These are phyloP conservation scores for Oscheius sp. DNA, from an alignment of 2,888 invertebrate genomes.

Conservation along the genomic window DNA sequence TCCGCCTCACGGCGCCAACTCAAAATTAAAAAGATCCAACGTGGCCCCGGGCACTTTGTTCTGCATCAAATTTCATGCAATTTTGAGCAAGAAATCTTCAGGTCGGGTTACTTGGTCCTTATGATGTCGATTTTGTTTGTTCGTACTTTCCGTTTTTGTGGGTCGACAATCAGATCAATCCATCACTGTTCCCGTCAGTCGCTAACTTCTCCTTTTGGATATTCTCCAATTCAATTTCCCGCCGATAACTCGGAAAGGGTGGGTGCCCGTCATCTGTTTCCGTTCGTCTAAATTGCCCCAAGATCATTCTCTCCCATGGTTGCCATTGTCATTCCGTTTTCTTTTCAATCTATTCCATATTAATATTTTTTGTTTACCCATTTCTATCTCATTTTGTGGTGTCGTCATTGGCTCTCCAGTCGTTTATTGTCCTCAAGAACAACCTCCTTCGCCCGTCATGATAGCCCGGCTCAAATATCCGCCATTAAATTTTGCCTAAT, in stretches of 20 bases:
- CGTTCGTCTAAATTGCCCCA: background rate
- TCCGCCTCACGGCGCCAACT: background rate
- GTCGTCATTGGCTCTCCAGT: too few species aligned
- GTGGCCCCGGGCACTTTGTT: background rate
- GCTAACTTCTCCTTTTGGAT: background rate
- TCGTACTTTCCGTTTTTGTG: slow-evolving; percentile 8
- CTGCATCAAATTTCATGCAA: slow-evolving; percentile 22
- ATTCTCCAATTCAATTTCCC: slow-evolving; percentile 1
- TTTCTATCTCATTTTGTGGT: too few species aligned
- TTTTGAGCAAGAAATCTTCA: slow-evolving; percentile 18
- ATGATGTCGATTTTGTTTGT: slow-evolving; percentile 24
- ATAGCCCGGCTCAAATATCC: background rate
- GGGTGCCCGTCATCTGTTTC: background rate
- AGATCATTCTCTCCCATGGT: background rate
- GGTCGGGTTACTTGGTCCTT: slow-evolving; percentile 22
- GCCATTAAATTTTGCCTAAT: too few species aligned
- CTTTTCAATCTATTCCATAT: too few species aligned
- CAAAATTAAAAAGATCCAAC: background rate
- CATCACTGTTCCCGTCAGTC: background rate
- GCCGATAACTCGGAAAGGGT: background rate
- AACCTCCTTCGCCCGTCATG: too few species aligned
- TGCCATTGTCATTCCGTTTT: too few species aligned
- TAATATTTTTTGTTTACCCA: too few species aligned
- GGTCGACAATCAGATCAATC: background rate
- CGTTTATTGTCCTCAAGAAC: too few species aligned